Base-by-base conservation (phyloP, 2,113 vertebrate species). In the Heterotilapia buettikoferi region DNA sequence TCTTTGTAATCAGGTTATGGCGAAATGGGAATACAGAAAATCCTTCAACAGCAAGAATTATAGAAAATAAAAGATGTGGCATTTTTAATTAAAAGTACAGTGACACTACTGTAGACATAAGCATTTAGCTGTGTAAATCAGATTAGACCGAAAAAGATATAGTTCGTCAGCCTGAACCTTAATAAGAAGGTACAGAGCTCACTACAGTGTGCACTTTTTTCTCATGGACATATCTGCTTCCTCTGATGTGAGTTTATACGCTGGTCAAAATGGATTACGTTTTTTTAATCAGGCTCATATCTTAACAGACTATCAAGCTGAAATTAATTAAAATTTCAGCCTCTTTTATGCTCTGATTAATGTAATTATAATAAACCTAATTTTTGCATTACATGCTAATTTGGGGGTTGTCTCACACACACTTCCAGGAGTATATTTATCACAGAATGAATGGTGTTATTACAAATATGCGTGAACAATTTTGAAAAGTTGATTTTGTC, bases 321-420 rank as follows among this genome's bases (percentile, higher is more conserved):
- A 92, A 94, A 91, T 92, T 94, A 94, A 95, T 95, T 94, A 90
- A 93, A 96, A 94, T 93, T 93, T 94, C 88, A 84, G 73, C 83
- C 84, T 92, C 91, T 93, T 92, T 85, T 87, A 86, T 88, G 84
- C 80, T 40, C 10, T 88, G 90, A 93, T 95, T 95, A 94, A 93
- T 94, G 73, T 90, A 68, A 88, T 89, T 89, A 88, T 85, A 88
- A 91, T 88, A 85, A 88, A 89, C 24, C 88, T 24, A 18, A 43
- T 89, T 82, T 92, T 85, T 57, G 33, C 79, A 31, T 89, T 57
- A 79, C 83, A 83, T 85, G 83, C 85, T 81, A 78, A 87, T 82
- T 53, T 84, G 57, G 24, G 50, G 59, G 21, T 21, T 79, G 4
- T 19, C 68, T 61, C 56, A 50, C 50, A 36, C 21, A 54, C 53